Evolutionary conservation across 1,140 invertebrate genomes (phyloP).

Genomic region (Spodoptera litura): DNA sequence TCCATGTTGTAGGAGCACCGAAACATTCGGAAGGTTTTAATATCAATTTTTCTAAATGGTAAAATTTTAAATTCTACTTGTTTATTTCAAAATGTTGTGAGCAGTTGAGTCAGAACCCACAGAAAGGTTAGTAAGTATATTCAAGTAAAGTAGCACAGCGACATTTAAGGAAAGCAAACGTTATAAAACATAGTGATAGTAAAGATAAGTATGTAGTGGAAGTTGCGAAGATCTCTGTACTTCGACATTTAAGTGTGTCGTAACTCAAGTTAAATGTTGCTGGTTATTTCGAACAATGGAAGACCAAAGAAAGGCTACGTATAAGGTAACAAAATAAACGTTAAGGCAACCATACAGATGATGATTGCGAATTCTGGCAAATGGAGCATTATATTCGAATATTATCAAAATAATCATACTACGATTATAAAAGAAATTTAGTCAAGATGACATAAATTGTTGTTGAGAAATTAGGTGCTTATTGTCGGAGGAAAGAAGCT

Average conservation of each 20-base stretch:
- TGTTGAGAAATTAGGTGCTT: too few species aligned
- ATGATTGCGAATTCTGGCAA: neutral
- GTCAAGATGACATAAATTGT: neutral
- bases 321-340: constrained; percentile 24
- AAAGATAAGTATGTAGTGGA: constrained; percentile 22
- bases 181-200: constrained; percentile 19
- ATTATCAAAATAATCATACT: neutral
- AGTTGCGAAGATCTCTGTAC: constrained; percentile 21
- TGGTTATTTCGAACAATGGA: constrained; percentile 34
- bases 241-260: constrained; percentile 37
- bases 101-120: too few species aligned
- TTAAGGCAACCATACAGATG: constrained; percentile 16
- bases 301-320: constrained; percentile 26
- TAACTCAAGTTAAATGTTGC: constrained; percentile 38
- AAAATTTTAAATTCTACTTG: too few species aligned
- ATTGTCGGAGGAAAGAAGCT: too few species aligned
- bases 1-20: too few species aligned
- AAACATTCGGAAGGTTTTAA: too few species aligned
- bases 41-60: too few species aligned
- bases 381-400: neutral
- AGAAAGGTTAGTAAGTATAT: neutral
- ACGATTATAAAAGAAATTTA: neutral
- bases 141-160: neutral
- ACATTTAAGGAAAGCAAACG: constrained; percentile 5
- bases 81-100: too few species aligned